These are phyloP conservation scores for Parasteatoda tepidariorum DNA, from an alignment of 1,140 invertebrate genomes.

Conservation along the genomic window DNA sequence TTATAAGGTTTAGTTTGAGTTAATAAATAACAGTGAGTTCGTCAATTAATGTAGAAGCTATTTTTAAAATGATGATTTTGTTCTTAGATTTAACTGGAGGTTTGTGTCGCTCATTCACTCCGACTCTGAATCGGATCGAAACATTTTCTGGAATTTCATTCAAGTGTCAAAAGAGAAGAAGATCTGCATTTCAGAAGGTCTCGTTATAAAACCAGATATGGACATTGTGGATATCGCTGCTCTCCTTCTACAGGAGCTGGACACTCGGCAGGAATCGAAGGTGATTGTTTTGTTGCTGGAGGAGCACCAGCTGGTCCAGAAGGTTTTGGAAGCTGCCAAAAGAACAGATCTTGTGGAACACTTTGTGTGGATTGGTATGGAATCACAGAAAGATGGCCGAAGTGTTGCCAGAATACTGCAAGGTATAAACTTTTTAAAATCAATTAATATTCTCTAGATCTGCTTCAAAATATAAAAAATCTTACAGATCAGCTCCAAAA, in stretches of 20 bases:
- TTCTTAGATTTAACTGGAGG: slow-evolving; percentile 27
- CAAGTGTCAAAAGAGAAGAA: slow-evolving; percentile 26
- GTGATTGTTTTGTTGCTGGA: slow-evolving; percentile 33
- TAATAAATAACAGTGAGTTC: no score
- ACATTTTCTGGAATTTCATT: slow-evolving; percentile 42
- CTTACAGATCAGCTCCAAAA: no score
- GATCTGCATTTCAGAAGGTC: slow-evolving; percentile 25
- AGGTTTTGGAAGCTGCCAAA: slow-evolving; percentile 32
- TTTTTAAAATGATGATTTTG: no score
- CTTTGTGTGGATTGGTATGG: slow-evolving; percentile 36
- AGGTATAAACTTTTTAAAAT: no score
- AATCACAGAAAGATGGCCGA: slow-evolving; percentile 12
- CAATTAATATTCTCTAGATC: no score
- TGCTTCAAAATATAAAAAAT: background rate
- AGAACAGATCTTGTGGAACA: background rate
- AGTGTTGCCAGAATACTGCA: slow-evolving; percentile 9
- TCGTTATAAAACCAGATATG: slow-evolving; percentile 17
- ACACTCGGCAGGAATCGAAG: slow-evolving; percentile 2
- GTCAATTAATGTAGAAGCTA: no score
- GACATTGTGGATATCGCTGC: background rate
- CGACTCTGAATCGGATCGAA: slow-evolving; percentile 27
- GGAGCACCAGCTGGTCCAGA: background rate
- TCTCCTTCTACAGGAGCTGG: slow-evolving; percentile 5
- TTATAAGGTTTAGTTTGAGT: no score
- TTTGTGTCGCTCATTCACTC: slow-evolving; percentile 14